phyloP scores from a whole-genome alignment of 1,140 invertebrate species.

The Chironomus tepperi region DNA sequence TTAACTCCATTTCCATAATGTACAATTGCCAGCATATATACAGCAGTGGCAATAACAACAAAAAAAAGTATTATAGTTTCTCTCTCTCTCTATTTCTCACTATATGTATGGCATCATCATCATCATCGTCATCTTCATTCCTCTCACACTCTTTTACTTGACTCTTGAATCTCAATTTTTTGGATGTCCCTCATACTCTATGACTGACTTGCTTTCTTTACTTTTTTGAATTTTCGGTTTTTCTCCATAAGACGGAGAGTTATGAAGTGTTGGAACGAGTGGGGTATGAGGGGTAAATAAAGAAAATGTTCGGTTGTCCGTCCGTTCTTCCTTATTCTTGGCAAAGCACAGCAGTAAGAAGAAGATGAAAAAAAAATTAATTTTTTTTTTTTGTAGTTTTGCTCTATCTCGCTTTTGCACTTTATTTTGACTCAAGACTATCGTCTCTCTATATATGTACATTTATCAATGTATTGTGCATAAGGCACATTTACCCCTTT shows the following conservation, averaged over 20 bases:
- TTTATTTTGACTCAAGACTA: neutral
- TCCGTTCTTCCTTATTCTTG: neutral
- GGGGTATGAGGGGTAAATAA: too few relatives aligned
- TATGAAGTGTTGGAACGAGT: too few relatives aligned
- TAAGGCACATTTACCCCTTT: slow-evolving; percentile 4
- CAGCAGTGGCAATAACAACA: neutral
- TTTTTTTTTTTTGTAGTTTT: neutral
- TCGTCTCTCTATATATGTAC: neutral
- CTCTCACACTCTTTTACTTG: neutral
- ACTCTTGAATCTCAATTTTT: too few relatives aligned
- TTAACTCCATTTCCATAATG: slow-evolving; percentile 13
- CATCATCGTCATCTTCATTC: neutral
- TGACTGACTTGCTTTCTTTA: too few relatives aligned
- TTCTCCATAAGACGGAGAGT: too few relatives aligned
- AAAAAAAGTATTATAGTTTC: neutral
- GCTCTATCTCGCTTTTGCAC: neutral
- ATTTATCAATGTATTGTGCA: slow-evolving; percentile 13
- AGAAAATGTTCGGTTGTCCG: slow-evolving; percentile 11
- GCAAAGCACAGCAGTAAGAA: neutral
- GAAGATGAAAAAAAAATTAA: neutral
- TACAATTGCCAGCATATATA: slow-evolving; percentile 2
- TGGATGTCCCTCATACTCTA: too few relatives aligned
- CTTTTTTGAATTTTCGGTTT: too few relatives aligned
- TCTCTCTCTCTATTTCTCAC: neutral
- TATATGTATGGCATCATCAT: neutral